phyloP scores from a whole-genome alignment of 2,888 invertebrate species.

The Ischnus inquisitorius region DNA sequence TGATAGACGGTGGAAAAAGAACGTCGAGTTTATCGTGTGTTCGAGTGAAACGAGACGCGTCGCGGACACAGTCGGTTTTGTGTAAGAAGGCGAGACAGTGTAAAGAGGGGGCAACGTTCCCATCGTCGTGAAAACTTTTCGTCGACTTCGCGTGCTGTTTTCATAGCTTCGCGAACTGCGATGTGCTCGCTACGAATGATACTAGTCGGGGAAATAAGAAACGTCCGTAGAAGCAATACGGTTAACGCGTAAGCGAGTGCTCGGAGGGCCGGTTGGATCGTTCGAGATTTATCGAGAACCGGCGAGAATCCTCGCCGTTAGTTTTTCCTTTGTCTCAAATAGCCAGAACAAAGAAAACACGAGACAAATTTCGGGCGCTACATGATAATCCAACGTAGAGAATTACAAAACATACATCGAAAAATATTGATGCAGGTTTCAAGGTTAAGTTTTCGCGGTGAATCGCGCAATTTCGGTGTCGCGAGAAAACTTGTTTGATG shows the following conservation, averaged over 20 bases:
- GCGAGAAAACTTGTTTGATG: no score
- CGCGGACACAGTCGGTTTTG: background rate
- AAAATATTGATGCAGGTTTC: no score
- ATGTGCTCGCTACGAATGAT: background rate
- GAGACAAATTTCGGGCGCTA: no score
- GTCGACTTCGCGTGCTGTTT: background rate
- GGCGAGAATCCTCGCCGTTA: background rate
- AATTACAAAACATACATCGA: no score
- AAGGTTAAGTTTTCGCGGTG: no score
- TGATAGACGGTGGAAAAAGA: no score
- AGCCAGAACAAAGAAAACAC: no score
- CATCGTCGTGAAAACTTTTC: background rate
- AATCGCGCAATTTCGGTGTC: no score
- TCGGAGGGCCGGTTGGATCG: slow-evolving; percentile 4
- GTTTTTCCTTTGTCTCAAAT: background rate
- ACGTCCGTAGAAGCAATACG: background rate
- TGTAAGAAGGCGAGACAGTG: background rate
- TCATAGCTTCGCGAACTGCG: background rate
- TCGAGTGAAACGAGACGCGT: no score
- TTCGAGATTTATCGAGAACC: background rate
- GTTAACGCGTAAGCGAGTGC: background rate
- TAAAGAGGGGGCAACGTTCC: slow-evolving; percentile 9
- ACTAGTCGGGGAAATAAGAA: background rate
- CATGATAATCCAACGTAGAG: no score
- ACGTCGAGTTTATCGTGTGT: no score